Evolutionary conservation across 2,888 invertebrate genomes (phyloP), one percentile per base, ranked within the genome.

Genomic region (Trypoxylon attenuatum): DNA sequence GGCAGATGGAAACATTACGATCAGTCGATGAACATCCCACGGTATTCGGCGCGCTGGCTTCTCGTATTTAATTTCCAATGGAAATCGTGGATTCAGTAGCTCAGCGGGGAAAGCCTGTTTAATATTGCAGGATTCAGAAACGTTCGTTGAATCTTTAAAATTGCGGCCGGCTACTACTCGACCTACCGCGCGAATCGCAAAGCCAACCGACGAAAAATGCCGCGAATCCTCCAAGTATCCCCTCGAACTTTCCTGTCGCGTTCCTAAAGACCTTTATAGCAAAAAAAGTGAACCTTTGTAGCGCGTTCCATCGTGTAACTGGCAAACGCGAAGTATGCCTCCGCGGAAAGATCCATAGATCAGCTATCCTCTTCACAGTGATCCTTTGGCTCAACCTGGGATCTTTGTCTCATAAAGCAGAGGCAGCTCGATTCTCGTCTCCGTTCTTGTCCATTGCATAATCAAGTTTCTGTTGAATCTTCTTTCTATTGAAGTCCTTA

Each of bases 251-350:
- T 81, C 76, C 73, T 81, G 76, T 69, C 78, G 73, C 71, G 69
- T 76, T 78, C 82, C 64, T 82, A 82, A 82, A 82, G 81, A 77
- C 62, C 71, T 82, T 82, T 77, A 80, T 78, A 81, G 80, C 71
- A 71, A 71, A 77, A 69, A n/a, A n/a, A n/a, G n/a, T 65, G 61
- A 39, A 50, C 69, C 71, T 43, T 60, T 25, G 49, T 55, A 27
- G 29, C 46, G 65, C 46, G 52, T 53, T 46, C 45, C 19, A 42
- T 8, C 49, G 38, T 39, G 25, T 59, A 58, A 47, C 25, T 58
- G 50, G 5, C 29, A n/a, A 23, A 42, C 39, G 18, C 64, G 52
- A 13, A n/a, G 45, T 60, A 46, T 53, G n/a, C 41, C 22, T 41
- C 43, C 25, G 23, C 45, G 49, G 39, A 51, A 54, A 33, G 41